A percentile compares a stretch with the other conserved stretches of the same genome.
These are phyloP conservation scores for Atta cephalotes DNA, from an alignment of 1,140 invertebrate genomes.

Conservation along the genomic window DNA sequence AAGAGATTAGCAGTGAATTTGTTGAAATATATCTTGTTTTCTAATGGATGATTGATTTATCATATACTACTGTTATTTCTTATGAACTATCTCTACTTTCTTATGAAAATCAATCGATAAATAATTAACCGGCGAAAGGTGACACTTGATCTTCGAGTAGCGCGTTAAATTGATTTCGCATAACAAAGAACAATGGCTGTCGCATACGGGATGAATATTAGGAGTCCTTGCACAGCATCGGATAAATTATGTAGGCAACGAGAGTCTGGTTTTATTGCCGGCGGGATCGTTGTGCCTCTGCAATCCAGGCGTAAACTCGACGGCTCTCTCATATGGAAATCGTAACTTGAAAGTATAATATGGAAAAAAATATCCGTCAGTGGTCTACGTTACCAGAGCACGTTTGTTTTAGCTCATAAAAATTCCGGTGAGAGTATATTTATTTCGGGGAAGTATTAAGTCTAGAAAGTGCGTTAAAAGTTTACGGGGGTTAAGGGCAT, in stretches of 20 bases:
- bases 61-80: no score
- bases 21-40: neutral
- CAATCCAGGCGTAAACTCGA: constrained; percentile 58
- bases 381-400: constrained; percentile 41
- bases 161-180: constrained; percentile 55
- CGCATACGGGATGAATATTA: constrained; percentile 58
- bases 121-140: constrained; percentile 20
- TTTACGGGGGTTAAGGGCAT: neutral
- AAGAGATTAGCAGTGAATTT: neutral
- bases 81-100: neutral
- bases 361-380: constrained; percentile 49
- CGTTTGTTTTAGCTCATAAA: constrained; percentile 58
- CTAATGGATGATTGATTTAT: neutral
- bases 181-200: constrained; percentile 58
- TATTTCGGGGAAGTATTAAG: neutral
- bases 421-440: constrained; percentile 41
- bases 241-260: constrained; percentile 64
- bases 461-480: constrained; percentile 3
- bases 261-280: constrained; percentile 58
- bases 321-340: constrained; percentile 57
- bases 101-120: constrained; percentile 24
- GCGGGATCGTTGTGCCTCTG: constrained; percentile 43
- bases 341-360: constrained; percentile 63
- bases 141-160: constrained; percentile 14
- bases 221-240: constrained; percentile 45